Percentiles rank a stretch among this genome's conserved stretches.
phyloP scores from a whole-genome alignment of 2,888 invertebrate species.

The Phaonia tiefii region DNA sequence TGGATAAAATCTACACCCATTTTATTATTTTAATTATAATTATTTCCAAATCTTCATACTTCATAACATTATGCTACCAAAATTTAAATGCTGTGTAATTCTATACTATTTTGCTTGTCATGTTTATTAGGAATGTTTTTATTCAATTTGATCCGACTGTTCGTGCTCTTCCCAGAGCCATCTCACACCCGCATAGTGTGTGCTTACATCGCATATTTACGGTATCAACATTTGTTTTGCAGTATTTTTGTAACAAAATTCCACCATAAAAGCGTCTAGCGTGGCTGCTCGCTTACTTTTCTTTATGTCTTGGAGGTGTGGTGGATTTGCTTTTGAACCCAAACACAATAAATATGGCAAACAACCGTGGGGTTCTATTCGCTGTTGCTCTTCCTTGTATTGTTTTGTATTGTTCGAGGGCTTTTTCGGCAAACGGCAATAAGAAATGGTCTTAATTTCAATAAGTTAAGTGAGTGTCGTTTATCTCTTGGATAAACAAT shows the following conservation, averaged over 20 bases:
- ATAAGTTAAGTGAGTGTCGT: conserved; percentile 40
- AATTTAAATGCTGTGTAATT: no score
- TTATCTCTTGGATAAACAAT: conserved; percentile 26
- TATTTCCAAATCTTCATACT: no score
- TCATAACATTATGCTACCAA: no score
- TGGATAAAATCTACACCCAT: no score
- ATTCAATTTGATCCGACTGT: not conserved
- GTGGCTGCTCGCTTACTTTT: not conserved
- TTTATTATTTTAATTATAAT: no score
- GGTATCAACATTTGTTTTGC: conserved; percentile 31
- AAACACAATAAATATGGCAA: not conserved
- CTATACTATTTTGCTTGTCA: no score
- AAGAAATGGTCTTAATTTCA: conserved; percentile 27
- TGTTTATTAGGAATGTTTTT: not conserved
- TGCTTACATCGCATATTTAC: conserved; percentile 29
- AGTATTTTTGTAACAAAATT: not conserved
- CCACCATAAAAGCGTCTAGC: not conserved
- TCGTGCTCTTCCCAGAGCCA: not conserved
- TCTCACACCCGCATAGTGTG: conserved; percentile 26
- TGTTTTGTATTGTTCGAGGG: not conserved
- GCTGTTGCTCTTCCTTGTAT: not conserved
- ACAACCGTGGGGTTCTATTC: not conserved
- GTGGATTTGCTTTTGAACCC: conserved; percentile 8
- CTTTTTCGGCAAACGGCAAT: not conserved
- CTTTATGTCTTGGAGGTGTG: conserved; percentile 28